These are phyloP conservation scores for Aphis craccivora DNA, from an alignment of 1,140 invertebrate species.

Conservation along the genomic window DNA sequence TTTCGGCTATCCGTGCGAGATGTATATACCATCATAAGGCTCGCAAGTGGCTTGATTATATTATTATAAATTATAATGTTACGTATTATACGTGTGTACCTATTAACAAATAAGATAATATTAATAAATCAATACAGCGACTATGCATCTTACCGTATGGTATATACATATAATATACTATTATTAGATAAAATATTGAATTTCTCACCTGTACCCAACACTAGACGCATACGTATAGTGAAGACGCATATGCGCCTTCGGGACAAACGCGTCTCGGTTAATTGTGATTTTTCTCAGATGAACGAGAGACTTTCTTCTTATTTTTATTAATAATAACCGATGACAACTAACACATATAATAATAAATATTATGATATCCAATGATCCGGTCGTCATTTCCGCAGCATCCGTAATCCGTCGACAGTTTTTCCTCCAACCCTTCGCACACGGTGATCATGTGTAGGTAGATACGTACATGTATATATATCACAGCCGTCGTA, in stretches of 20 bases:
- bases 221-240: neutral
- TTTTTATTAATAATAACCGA: neutral
- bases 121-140: conserved; percentile 15
- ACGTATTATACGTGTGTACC: neutral
- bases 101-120: neutral
- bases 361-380: neutral
- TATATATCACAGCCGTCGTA: neutral
- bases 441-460: neutral
- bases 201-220: neutral
- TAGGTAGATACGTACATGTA: no score
- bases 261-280: neutral
- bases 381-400: neutral
- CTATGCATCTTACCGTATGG: neutral
- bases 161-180: neutral
- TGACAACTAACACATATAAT: neutral
- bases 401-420: neutral
- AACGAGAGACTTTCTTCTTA: neutral
- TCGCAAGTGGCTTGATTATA: neutral
- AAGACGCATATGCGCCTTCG: neutral
- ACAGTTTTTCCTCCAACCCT: neutral
- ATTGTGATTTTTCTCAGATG: conserved; percentile 28
- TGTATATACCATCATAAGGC: neutral
- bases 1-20: neutral
- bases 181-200: neutral
- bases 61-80: neutral